A percentile compares a stretch with the other conserved stretches of the same genome.
Evolutionary conservation across 2,797 vertebrate species (phyloP).

Genomic region (Acropternis orthonyx): DNA sequence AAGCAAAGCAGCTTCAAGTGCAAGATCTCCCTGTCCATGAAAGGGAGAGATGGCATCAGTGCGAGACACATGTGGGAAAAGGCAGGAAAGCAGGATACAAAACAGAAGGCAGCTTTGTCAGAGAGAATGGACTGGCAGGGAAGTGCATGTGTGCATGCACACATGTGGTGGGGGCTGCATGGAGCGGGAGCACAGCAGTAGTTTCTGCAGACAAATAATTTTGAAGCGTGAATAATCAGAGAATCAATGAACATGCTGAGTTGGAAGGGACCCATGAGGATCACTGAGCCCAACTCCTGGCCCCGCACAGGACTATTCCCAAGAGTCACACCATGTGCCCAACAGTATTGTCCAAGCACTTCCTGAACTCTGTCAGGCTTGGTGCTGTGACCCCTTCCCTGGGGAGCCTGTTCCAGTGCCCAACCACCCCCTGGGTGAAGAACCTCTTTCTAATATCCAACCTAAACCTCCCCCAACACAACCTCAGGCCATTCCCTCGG

Average conservation of each 20-base stretch:
- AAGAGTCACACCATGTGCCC: not conserved
- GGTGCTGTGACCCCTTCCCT: not conserved
- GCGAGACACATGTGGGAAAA: not conserved
- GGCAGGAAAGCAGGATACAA: slow-evolving; percentile 19
- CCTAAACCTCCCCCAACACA: not conserved
- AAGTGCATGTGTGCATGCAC: not conserved
- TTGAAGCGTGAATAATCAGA: not conserved
- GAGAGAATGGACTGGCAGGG: not conserved
- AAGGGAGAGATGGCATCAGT: not conserved
- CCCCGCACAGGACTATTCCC: not conserved
- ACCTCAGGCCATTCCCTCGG: not conserved
- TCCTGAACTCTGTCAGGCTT: not conserved
- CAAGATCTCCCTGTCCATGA: not conserved
- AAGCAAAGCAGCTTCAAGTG: not conserved
- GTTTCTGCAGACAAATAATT: not conserved
- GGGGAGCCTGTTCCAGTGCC: not conserved
- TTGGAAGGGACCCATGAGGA: not conserved
- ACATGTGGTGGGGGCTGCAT: not conserved
- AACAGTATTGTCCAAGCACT: not conserved
- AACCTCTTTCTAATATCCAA: not conserved
- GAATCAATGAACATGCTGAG: not conserved
- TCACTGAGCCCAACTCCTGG: not conserved
- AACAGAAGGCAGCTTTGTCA: slow-evolving; percentile 36
- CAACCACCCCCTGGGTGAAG: not conserved
- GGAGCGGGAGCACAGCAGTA: not conserved